These are phyloP conservation scores for Cassiopea andromeda DNA, from an alignment of 30 jellyfish, hydroid and myxozoan species.

Conservation along the genomic window DNA sequence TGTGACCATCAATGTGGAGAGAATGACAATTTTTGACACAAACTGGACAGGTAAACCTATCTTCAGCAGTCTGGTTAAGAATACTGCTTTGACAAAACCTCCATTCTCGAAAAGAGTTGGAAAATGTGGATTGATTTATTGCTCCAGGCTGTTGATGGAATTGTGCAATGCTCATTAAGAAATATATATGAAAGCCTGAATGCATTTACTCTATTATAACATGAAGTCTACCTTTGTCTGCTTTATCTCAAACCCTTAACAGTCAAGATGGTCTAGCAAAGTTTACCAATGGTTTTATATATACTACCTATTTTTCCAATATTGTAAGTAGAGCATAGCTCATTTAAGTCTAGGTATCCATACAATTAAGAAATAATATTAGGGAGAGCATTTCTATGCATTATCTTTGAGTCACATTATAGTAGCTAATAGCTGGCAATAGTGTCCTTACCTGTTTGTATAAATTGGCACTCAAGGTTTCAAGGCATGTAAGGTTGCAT, in stretches of 20 bases:
- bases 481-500: not conserved
- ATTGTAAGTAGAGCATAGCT: not conserved
- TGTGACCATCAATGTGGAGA: constrained; percentile 36
- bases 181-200: not conserved
- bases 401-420: not conserved
- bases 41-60: constrained; percentile 2
- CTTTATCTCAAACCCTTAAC: not conserved
- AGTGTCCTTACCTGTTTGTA: not conserved
- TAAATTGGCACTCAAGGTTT: not conserved
- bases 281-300: not conserved
- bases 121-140: not conserved
- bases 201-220: not conserved
- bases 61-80: not conserved
- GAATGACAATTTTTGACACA: constrained; percentile 19
- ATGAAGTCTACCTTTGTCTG: not conserved
- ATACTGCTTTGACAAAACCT: not conserved
- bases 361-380: not conserved
- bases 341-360: not conserved
- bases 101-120: not conserved
- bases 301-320: not conserved
- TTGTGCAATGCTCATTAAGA: not conserved
- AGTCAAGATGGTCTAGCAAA: too few species aligned
- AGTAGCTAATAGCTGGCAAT: not conserved
- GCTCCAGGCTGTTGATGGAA: constrained; percentile 1
- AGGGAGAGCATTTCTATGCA: not conserved